Evolutionary conservation across 2,797 vertebrate species (phyloP), one percentile per base, ranked within the genome.

Genomic region (Macroramphosus scolopax): DNA sequence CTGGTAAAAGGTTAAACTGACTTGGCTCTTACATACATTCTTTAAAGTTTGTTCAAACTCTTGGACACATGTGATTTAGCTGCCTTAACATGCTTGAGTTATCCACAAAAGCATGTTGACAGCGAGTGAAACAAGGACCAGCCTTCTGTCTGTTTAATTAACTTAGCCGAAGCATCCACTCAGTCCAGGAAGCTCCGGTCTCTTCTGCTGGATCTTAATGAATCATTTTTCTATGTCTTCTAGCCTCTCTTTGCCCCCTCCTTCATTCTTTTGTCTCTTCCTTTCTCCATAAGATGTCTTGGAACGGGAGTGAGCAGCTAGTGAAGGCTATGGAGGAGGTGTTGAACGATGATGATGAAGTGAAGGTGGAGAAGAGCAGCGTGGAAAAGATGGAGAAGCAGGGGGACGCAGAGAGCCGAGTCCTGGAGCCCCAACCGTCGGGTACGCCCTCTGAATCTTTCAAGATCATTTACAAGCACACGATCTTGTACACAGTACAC

Each of bases 271-370:
- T 26, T 29, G 2, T 56, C 9, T 22, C 6, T 32, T 51, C 7
- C n/a, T 43, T 4, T 39, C 8, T 42, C 3, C 0, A 1, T 29
- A 77, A 98, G 96, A 93, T 95, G 51, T 91, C 93, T 77, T 92
- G 87, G 76, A 90, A 96, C 74, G 93, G 92, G 48, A 92, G 88
- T 65, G 94, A 95, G 65, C 94, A 97, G 75, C 45, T 98, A 72
- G 93, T 96, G 78, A 94, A 92, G 73, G 95, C 94, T n/a, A 94
- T 97, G 95, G 93, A 95, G 78, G 96, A 99, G 63, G 88, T 96
- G 20, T 73, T 96, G 72, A 87, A 90, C 34, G 94, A 95, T 70
- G 93, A 71, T n/a, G 60, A 82, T 2, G 59, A 81, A 0, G 90
- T 91, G 71, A 92, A 93, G 70, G 85, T 83, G 8, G 91, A 92